These are phyloP conservation scores for Nothocercus nigrocapillus DNA, from an alignment of 2,113 vertebrate genomes.

Conservation along the genomic window DNA sequence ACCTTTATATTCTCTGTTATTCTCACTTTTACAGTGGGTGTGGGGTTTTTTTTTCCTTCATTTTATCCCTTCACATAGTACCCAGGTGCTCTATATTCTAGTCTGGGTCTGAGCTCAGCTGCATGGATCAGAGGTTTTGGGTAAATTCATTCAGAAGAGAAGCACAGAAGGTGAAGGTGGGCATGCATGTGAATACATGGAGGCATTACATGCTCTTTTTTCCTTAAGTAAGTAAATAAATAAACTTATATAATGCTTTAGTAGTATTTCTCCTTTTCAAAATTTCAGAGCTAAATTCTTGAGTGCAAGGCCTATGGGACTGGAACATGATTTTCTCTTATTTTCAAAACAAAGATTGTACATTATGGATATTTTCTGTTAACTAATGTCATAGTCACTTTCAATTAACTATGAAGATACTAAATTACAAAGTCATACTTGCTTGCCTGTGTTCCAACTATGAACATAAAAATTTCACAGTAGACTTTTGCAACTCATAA, in stretches of 20 bases:
- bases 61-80: background rate
- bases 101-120: background rate
- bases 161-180: background rate
- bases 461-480: background rate
- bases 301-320: background rate
- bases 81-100: background rate
- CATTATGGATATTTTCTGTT: background rate
- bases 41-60: background rate
- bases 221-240: background rate
- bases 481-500: background rate
- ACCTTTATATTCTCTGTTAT: background rate
- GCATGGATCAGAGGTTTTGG: background rate
- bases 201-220: background rate
- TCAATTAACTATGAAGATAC: background rate
- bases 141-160: background rate
- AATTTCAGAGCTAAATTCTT: background rate
- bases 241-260: background rate
- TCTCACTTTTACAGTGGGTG: background rate
- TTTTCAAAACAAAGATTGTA: background rate
- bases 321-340: background rate
- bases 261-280: background rate
- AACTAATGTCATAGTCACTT: background rate
- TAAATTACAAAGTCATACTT: background rate
- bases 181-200: background rate
- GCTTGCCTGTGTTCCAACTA: background rate